Evolutionary conservation across 1,140 invertebrate species (phyloP).

Genomic region (Drosophila quadrilineata): DNA sequence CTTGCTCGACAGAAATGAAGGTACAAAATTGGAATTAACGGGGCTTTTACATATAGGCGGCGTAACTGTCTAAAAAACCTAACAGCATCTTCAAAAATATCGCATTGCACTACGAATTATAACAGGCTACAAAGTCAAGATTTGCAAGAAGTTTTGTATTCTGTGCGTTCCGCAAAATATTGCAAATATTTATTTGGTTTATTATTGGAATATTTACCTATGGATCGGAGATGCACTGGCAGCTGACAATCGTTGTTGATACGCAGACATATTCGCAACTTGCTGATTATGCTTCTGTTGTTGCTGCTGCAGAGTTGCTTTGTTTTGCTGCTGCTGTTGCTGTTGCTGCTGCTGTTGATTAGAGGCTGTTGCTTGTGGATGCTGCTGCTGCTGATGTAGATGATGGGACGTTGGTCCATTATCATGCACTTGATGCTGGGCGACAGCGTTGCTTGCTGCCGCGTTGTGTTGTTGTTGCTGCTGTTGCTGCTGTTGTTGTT

Average conservation of each 20-base stretch:
- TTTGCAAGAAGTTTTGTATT: too few relatives aligned
- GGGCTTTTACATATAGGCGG: too few relatives aligned
- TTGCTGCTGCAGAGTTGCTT: conserved; percentile 47
- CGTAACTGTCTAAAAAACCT: too few relatives aligned
- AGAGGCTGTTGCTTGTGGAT: conserved; percentile 57
- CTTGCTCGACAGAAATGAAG: too few relatives aligned
- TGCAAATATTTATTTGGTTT: too few relatives aligned
- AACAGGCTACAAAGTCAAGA: too few relatives aligned
- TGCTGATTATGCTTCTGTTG: conserved; percentile 50
- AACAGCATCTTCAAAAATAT: too few relatives aligned
- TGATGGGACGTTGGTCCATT: conserved; percentile 79
- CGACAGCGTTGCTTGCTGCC: conserved; percentile 51
- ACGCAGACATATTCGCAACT: conserved; percentile 76
- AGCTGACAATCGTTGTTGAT: conserved; percentile 75
- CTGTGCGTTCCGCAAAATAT: too few relatives aligned
- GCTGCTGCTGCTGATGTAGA: conserved; percentile 53
- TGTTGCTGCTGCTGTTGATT: conserved; percentile 58
- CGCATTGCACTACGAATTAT: too few relatives aligned
- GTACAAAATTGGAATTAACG: too few relatives aligned
- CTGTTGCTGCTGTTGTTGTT: conserved; percentile 57
- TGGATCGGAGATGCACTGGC: conserved; percentile 77
- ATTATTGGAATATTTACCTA: conserved; percentile 71
- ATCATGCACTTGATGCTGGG: conserved; percentile 69
- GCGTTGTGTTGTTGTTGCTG: conserved; percentile 60
- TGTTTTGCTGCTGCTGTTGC: conserved; percentile 56